Conservation (phyloP, 2,797 vertebrate species). For the Sebastes diaconus region DNA sequence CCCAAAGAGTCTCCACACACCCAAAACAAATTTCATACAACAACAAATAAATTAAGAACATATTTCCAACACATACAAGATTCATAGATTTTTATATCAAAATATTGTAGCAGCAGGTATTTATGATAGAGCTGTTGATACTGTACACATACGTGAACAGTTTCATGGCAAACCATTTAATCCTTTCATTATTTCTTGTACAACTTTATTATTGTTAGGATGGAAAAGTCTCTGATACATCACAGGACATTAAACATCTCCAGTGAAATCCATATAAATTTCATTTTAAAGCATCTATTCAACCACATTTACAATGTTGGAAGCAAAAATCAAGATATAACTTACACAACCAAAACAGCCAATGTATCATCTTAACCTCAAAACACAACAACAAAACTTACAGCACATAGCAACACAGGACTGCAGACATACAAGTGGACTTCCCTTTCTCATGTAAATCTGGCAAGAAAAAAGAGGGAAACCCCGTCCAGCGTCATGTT, state of each 20-base stretch:
- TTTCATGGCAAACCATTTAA: neutral
- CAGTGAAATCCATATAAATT: neutral
- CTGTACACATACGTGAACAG: neutral
- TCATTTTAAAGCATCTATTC: neutral
- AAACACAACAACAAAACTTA: neutral
- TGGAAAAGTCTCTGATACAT: neutral
- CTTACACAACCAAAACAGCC: neutral
- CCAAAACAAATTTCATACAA: neutral
- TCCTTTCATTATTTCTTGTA: neutral
- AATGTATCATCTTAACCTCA: neutral
- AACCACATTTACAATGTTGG: neutral
- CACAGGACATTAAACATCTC: neutral
- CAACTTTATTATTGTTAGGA: neutral
- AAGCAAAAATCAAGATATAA: neutral
- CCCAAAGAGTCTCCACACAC: neutral
- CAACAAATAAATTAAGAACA: neutral
- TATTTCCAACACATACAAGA: neutral
- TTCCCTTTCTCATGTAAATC: conserved; percentile 54
- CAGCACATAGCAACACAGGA: neutral
- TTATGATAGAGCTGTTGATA: neutral
- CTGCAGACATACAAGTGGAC: conserved; percentile 2
- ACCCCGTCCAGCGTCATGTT: conserved; percentile 33
- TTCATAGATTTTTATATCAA: neutral
- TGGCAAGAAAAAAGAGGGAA: conserved; percentile 33
- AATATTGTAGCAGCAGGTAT: neutral